A percentile compares a stretch with the other conserved stretches of the same genome.
Conservation (phyloP, 2,888 invertebrate genomes). For the Diarsia brunnea region DNA sequence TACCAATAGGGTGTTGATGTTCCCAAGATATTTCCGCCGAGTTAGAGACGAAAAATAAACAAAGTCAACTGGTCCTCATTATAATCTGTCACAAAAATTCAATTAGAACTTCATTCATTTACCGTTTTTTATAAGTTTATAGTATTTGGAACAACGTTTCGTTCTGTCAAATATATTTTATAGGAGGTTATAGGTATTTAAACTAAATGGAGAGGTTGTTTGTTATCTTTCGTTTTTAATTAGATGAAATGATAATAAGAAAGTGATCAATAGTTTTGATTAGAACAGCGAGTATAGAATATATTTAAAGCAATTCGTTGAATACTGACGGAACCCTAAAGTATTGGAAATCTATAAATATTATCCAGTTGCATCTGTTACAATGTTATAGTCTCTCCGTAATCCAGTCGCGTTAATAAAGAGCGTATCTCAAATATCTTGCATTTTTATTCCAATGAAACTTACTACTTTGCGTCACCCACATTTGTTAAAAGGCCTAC, state of each 20-base stretch:
- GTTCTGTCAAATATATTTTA: slow-evolving; percentile 52
- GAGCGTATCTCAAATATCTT: slow-evolving; percentile 30
- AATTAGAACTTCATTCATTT: slow-evolving; percentile 34
- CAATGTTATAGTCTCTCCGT: slow-evolving; percentile 38
- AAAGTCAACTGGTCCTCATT: slow-evolving; percentile 57
- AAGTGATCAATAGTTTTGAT: slow-evolving; percentile 33
- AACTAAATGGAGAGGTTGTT: slow-evolving; percentile 39
- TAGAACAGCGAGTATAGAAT: slow-evolving; percentile 14
- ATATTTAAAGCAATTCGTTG: slow-evolving; percentile 17
- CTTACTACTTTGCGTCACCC: neutral
- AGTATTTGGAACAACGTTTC: slow-evolving; percentile 45
- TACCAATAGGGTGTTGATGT: neutral
- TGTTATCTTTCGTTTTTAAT: slow-evolving; percentile 39
- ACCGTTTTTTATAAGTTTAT: slow-evolving; percentile 48
- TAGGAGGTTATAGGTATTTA: slow-evolving; percentile 38
- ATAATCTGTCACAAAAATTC: slow-evolving; percentile 57
- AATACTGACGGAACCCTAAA: slow-evolving; percentile 23
- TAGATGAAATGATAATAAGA: slow-evolving; percentile 20
- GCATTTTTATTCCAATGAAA: slow-evolving; percentile 33
- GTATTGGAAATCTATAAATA: slow-evolving; percentile 19
- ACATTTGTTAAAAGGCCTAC: neutral
- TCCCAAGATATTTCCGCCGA: slow-evolving; percentile 25
- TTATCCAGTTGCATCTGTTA: slow-evolving; percentile 41
- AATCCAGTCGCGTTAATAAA: slow-evolving; percentile 48
- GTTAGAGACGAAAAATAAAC: slow-evolving; percentile 18